A percentile compares a stretch with the other conserved stretches of the same genome.
Conservation (phyloP, 2,888 invertebrate genomes). For the Allygus modestus region DNA sequence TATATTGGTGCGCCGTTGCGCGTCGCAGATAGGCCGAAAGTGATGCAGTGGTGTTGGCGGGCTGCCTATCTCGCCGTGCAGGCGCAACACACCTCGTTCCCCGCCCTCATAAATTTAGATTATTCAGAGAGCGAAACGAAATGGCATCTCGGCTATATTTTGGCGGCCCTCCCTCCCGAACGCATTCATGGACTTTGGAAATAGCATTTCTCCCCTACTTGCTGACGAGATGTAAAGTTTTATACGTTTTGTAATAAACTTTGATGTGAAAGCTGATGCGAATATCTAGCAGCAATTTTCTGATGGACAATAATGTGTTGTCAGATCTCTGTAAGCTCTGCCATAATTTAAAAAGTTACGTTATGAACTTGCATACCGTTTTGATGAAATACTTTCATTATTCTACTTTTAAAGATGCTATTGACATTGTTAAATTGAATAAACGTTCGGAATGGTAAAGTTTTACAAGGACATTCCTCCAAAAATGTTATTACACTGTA, state of each 20-base stretch:
- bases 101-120: conserved; percentile 71
- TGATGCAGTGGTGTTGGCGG: conserved; percentile 44
- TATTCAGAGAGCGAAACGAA: conserved; percentile 70
- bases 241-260: conserved; percentile 21
- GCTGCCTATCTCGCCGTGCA: conserved; percentile 48
- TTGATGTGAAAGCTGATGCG: conserved; percentile 17
- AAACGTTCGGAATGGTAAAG: too few species aligned
- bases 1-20: background rate
- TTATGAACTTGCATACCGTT: too few species aligned
- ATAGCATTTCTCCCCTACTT: conserved; percentile 42
- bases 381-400: too few species aligned
- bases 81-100: conserved; percentile 61
- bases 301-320: too few species aligned
- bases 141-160: conserved; percentile 67
- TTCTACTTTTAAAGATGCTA: too few species aligned
- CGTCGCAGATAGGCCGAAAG: conserved; percentile 17
- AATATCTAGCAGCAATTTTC: background rate
- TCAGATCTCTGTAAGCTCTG: too few species aligned
- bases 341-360: too few species aligned
- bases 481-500: too few species aligned
- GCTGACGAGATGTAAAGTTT: conserved; percentile 43
- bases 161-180: conserved; percentile 21
- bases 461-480: too few species aligned
- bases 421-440: too few species aligned
- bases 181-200: conserved; percentile 61